Base-by-base conservation (phyloP, 2,888 invertebrate genomes). In the Tinea semifulvella region DNA sequence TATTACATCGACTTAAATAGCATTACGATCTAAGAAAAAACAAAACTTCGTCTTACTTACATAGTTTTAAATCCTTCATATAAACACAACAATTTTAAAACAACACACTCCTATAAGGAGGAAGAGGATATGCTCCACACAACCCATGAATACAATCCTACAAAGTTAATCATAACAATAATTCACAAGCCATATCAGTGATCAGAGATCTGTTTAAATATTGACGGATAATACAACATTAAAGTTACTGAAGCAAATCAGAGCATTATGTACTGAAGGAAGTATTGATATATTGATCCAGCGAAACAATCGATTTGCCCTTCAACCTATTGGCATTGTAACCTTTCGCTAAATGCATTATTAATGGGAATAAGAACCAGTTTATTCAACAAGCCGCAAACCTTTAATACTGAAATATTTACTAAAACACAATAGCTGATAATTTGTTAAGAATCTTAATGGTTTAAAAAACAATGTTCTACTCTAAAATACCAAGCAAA, bases 231-330 rank as follows among this genome's bases (percentile, higher is more conserved):
- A 36, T 36, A 36, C 36, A n/a, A 18, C 36, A 36, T 18, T 36
- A 36, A 18, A 18, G 18, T 18, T 36, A 36, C 36, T 36, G 36
- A 36, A 36, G 36, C 36, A 18, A 36, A 36, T 36, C 36, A 36
- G 36, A 18, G 18, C 36, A 36, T n/a, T n/a, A n/a, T n/a, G 18
- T 14, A 16, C 36, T 36, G 18, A 18, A 36, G 36, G 18, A 31
- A 31, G 18, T 18, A 36, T 3, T 36, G 36, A 36, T 36, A 19
- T 14, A 42, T 42, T 17, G 42, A 42, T 42, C 3, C 40, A 11
- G 40, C 14, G 22, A 46, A 36, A 46, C 46, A 42, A 46, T 46
- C 35, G 46, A 35, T 39, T 35, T 18, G 36, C 20, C 43, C 46
- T 46, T 26, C 36, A 42, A 43, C 43, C 43, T 28, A 46, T 46